A percentile compares a stretch with the other conserved stretches of the same genome.
These are phyloP conservation scores for Hipposideros larvatus DNA, from an alignment of 2,797 vertebrate species.

Conservation along the genomic window DNA sequence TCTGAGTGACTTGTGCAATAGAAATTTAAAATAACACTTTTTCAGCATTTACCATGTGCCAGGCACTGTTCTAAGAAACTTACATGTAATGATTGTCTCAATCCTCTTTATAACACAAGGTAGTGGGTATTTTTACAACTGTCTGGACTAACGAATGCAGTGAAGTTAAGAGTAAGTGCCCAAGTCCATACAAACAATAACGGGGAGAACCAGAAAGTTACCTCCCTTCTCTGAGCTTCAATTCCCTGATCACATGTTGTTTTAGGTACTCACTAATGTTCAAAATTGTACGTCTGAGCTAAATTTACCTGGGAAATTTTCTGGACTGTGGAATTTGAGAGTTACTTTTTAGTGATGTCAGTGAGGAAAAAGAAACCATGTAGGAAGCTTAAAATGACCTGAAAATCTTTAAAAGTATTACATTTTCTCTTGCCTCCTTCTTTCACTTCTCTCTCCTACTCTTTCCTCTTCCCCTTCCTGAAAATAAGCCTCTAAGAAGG, in stretches of 20 bases:
- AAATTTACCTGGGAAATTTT: neutral
- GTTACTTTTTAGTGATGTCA: neutral
- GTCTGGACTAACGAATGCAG: neutral
- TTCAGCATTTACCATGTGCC: neutral
- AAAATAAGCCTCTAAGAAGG: neutral
- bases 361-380: neutral
- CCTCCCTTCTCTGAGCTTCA: neutral
- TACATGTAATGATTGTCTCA: neutral
- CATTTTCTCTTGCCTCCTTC: neutral
- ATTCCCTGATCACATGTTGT: neutral
- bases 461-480: neutral
- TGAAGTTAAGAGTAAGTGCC: neutral
- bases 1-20: neutral
- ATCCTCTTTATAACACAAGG: neutral
- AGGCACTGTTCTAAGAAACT: neutral
- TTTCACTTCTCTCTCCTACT: neutral
- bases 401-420: neutral
- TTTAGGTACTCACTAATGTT: neutral
- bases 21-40: neutral
- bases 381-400: neutral
- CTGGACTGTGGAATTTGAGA: neutral
- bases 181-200: neutral
- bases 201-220: neutral
- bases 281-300: neutral
- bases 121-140: neutral